phyloP scores from a whole-genome alignment of 2,888 invertebrate species.

The Idaea biselata region DNA sequence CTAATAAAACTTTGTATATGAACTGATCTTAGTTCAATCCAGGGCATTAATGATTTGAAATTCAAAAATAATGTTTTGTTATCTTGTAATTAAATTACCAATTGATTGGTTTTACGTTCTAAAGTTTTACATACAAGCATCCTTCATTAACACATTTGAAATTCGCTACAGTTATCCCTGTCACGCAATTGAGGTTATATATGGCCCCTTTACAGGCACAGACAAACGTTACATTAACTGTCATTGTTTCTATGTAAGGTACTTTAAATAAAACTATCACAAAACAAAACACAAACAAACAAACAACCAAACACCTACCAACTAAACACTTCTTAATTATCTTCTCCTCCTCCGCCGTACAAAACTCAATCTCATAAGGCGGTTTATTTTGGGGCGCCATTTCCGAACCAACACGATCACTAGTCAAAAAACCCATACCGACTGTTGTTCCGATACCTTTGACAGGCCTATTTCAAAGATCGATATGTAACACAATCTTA shows the following conservation, averaged over 20 bases:
- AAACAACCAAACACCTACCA: slow-evolving; percentile 44
- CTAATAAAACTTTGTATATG: too few relatives aligned
- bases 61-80: too few relatives aligned
- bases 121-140: too few relatives aligned
- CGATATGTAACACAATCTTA: not conserved
- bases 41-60: too few relatives aligned
- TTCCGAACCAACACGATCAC: slow-evolving; percentile 10
- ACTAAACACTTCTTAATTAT: slow-evolving; percentile 62
- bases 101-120: too few relatives aligned
- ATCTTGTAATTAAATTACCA: too few relatives aligned
- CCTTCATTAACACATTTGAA: too few relatives aligned
- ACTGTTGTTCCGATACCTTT: not conserved
- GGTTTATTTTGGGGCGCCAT: slow-evolving; percentile 63
- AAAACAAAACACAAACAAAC: slow-evolving; percentile 8
- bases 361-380: slow-evolving; percentile 59
- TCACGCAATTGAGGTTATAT: too few relatives aligned
- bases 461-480: not conserved
- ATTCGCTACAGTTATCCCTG: too few relatives aligned
- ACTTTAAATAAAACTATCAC: not conserved
- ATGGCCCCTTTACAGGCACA: too few relatives aligned
- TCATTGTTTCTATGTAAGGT: not conserved
- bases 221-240: too few relatives aligned
- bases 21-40: too few relatives aligned
- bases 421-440: not conserved
- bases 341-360: slow-evolving; percentile 62